These are phyloP conservation scores for Dysmachus trigonus DNA, from an alignment of 2,888 invertebrate species.

Conservation along the genomic window DNA sequence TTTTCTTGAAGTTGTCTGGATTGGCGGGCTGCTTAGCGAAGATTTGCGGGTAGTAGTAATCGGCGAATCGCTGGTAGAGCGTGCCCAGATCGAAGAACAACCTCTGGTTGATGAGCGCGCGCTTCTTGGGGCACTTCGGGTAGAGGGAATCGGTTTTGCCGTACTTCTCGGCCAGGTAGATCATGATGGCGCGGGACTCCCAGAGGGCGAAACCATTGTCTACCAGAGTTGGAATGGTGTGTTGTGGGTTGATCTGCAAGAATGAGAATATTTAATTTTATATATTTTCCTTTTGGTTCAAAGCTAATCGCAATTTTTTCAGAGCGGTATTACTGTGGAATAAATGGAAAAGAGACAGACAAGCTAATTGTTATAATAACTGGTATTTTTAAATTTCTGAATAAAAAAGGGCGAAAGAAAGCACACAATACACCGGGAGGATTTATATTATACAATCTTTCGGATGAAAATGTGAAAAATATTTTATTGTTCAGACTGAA, in stretches of 20 bases:
- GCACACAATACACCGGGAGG: too few species aligned
- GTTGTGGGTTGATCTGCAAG: slow-evolving; percentile 81
- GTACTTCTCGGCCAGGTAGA: slow-evolving; percentile 82
- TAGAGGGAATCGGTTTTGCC: slow-evolving; percentile 78
- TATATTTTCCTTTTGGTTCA: too few species aligned
- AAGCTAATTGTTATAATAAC: too few species aligned
- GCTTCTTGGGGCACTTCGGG: slow-evolving; percentile 79
- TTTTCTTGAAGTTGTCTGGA: slow-evolving; percentile 73
- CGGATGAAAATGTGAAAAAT: too few species aligned
- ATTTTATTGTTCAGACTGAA: too few species aligned
- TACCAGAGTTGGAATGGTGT: slow-evolving; percentile 83
- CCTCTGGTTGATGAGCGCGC: slow-evolving; percentile 80
- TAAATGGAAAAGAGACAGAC: too few species aligned
- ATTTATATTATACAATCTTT: too few species aligned
- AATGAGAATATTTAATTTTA: not conserved
- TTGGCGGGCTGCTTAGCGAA: slow-evolving; percentile 72
- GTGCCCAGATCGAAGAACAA: slow-evolving; percentile 83
- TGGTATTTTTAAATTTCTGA: too few species aligned
- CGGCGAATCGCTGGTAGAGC: slow-evolving; percentile 74
- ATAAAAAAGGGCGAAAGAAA: too few species aligned
- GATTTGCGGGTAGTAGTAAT: slow-evolving; percentile 75
- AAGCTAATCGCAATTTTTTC: too few species aligned
- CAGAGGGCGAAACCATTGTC: slow-evolving; percentile 83
- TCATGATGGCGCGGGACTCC: slow-evolving; percentile 86
- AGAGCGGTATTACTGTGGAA: too few species aligned